Evolutionary conservation across 2,113 vertebrate genomes (phyloP), one percentile per base, ranked within the genome.

Genomic region (Amphilophus citrinellus): DNA sequence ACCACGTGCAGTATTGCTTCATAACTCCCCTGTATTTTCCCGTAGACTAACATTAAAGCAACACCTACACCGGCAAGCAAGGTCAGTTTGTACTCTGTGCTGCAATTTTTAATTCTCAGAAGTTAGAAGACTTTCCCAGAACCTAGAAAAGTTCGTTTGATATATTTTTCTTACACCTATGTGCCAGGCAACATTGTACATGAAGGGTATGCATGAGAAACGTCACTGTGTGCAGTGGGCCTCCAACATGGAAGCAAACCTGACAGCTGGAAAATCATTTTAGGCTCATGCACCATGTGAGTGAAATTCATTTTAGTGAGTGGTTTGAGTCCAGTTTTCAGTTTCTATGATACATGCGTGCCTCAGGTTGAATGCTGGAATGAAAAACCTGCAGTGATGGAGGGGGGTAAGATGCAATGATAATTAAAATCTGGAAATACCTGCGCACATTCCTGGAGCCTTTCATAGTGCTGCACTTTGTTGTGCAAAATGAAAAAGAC

Each of bases 401-500:
- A 50, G 24, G 24, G 7, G 24, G 24, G 44, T 32, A 20, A 53
- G 10, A 32, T 32, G 27, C 24, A 73, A 53, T 73, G 27, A 53
- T n/a, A 47, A 32, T 73, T 53, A 73, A 73, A 73, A 73, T 53
- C 0, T 73, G 44, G 66, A 0, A 73, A 73, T 73, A 13, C 24
- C 66, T 14, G 44, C 44, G 5, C 66, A 53, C 44, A 53, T 27
- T 0, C 44, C 30, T 24, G 10, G 66, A 32, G 24, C 24, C 10
- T 32, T 53, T 71, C 24, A 53, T 13, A 13, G 18, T 32, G 44
- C 66, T 53, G 24, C 66, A 73, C 1, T 53, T 73, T 53, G 30
- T 0, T 4, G 24, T 71, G 66, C 66, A 56, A 56, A 42, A 9
- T 2, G 3, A 14, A 47, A 5, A 15, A 15, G 4, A 65, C 5